Evolutionary conservation across 2,888 invertebrate species (phyloP).

Genomic region (Drosophila leonis): DNA sequence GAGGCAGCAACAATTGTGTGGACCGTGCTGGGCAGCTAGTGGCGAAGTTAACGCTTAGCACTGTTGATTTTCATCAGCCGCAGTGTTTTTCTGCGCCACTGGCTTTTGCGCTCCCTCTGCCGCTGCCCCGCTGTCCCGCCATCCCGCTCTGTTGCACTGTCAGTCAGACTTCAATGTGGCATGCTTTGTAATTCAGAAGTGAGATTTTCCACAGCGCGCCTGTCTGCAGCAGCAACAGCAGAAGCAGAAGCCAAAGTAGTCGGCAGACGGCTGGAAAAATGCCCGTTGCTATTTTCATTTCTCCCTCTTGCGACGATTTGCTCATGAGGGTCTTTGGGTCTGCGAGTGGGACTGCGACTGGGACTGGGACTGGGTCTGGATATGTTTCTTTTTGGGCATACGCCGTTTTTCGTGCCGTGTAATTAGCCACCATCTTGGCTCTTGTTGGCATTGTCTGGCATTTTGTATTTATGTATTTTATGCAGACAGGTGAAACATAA

Average conservation of each 20-base stretch:
- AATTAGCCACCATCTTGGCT: slow-evolving; percentile 75
- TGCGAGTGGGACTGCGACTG: slow-evolving; percentile 15
- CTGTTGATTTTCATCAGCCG: slow-evolving; percentile 83
- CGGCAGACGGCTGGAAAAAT: slow-evolving; percentile 65
- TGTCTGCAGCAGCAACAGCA: slow-evolving; percentile 52
- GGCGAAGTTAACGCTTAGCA: slow-evolving; percentile 82
- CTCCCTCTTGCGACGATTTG: slow-evolving; percentile 43
- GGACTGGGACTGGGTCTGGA: slow-evolving; percentile 15
- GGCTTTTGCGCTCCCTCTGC: slow-evolving; percentile 54
- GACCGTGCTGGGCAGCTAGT: slow-evolving; percentile 51
- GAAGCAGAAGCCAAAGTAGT: slow-evolving; percentile 40
- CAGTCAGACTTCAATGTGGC: slow-evolving; percentile 55
- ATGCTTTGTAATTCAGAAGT: slow-evolving; percentile 82
- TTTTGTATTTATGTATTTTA: slow-evolving; percentile 71
- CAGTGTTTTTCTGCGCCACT: slow-evolving; percentile 73
- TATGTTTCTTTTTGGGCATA: slow-evolving; percentile 37
- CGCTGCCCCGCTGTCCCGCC: slow-evolving; percentile 20
- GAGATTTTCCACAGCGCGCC: slow-evolving; percentile 82
- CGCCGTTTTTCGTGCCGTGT: slow-evolving; percentile 62
- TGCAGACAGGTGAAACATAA: slow-evolving; percentile 83
- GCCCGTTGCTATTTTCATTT: slow-evolving; percentile 73
- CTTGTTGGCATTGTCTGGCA: slow-evolving; percentile 64
- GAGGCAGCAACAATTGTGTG: slow-evolving; percentile 29
- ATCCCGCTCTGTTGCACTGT: slow-evolving; percentile 51
- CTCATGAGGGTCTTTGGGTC: slow-evolving; percentile 35